Base-by-base conservation (phyloP, 1,140 invertebrate genomes). In the Streblospio benedicti region DNA sequence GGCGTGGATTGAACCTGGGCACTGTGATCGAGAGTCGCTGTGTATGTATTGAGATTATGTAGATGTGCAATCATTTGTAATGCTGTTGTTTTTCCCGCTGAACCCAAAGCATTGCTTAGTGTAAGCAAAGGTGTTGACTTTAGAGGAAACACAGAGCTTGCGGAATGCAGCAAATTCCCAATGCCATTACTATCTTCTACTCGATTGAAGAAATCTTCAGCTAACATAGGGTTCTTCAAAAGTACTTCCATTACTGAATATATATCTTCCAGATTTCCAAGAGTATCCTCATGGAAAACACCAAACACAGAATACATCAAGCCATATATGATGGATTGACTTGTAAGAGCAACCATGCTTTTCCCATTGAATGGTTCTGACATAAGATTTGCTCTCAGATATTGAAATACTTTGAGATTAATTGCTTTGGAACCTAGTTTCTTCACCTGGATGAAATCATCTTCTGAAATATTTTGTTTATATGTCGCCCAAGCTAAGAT, bases 401-500 rank as follows among this genome's bases (percentile, higher is more conserved):
- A 72, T 25, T 71, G 62, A 65, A 78, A 78, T 0, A 73, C 71
- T 33, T 69, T 62, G 2, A 78, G 64, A 41, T 78, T 69, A 27
- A 78, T 20, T n/a, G 76, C 74, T 18, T 47, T 38, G 51, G 72
- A 74, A 6, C 77, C 76, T n/a, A 77, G 55, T 47, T 71, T 67
- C 18, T 56, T 57, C 18, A 31, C 33, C 28, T 61, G 66, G 0
- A 61, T 61, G 3, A 61, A 23, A 20, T 32, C 18, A 0, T 60
- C 52, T 12, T 67, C 67, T 4, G 63, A 57, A 44, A 56, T 63
- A 1, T 73, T 33, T 41, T 71, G 70, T 14, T 70, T 60, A 16
- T 77, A 61, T 5, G 75, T 64, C 25, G 75, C 65, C 77, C 78
- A 79, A 16, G 62, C 65, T 20, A 80, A 58, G 1, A 78, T 64